These are phyloP conservation scores for Epinotia brunnichana DNA, from an alignment of 2,888 invertebrate species.

Conservation along the genomic window DNA sequence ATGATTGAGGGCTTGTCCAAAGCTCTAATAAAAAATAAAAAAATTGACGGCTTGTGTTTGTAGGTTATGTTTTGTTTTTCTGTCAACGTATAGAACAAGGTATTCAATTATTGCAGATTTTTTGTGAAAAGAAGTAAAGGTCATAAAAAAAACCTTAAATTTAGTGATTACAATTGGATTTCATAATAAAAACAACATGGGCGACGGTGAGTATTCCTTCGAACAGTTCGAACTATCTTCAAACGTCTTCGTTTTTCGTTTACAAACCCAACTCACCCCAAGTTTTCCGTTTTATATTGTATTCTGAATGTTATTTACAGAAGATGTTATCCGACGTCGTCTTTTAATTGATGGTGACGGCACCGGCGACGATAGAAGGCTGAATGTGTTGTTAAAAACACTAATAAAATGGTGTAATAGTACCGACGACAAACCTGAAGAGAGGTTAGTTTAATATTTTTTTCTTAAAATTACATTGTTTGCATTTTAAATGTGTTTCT, in stretches of 20 bases:
- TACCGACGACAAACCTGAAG: slow-evolving; percentile 86
- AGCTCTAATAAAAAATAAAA: no score
- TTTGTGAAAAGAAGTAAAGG: not conserved
- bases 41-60: no score
- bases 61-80: slow-evolving; percentile 29
- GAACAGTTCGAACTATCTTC: not conserved
- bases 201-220: slow-evolving; percentile 52
- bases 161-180: not conserved
- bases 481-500: slow-evolving; percentile 13
- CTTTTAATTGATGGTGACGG: slow-evolving; percentile 98
- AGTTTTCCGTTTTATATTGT: not conserved
- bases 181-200: slow-evolving; percentile 48
- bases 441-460: slow-evolving; percentile 79
- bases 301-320: slow-evolving; percentile 78
- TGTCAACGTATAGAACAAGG: not conserved
- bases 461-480: slow-evolving; percentile 19
- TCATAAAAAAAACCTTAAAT: not conserved
- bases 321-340: slow-evolving; percentile 96
- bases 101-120: not conserved
- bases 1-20: not conserved
- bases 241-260: not conserved
- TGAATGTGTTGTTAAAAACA: slow-evolving; percentile 93
- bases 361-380: slow-evolving; percentile 95
- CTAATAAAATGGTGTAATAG: slow-evolving; percentile 91
- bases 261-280: no score